Evolutionary conservation across 2,888 invertebrate genomes (phyloP).

Genomic region (Himalopsyche japonica): DNA sequence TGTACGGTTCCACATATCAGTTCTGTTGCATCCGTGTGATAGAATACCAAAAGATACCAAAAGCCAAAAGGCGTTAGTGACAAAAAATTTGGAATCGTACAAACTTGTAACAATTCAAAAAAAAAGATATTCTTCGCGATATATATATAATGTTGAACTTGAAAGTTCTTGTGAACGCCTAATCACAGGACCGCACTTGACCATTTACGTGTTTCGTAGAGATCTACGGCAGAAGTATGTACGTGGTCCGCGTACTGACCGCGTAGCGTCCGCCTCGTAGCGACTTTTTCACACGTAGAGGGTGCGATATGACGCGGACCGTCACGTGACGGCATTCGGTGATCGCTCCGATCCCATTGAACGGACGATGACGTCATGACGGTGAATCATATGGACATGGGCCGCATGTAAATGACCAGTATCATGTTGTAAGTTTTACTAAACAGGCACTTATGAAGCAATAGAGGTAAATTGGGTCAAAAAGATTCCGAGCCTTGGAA

Average conservation of each 20-base stretch:
- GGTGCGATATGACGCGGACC: conserved; percentile 4
- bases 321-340: conserved; percentile 8
- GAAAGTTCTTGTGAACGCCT: not conserved
- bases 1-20: no score
- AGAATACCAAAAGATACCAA: no score
- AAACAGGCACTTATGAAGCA: not conserved
- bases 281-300: conserved; percentile 28
- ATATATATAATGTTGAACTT: not conserved
- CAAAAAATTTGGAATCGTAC: no score
- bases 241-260: conserved; percentile 4
- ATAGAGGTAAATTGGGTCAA: not conserved
- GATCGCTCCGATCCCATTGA: not conserved
- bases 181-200: not conserved
- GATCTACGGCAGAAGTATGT: not conserved
- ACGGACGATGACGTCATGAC: not conserved
- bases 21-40: no score
- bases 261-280: not conserved
- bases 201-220: not conserved
- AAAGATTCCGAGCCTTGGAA: not conserved
- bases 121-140: no score
- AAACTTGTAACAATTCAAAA: no score
- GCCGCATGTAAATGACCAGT: not conserved
- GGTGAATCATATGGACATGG: conserved; percentile 1
- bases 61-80: no score
- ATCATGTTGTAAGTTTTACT: not conserved